These are phyloP conservation scores for Papilio elwesi DNA, from an alignment of 2,888 invertebrate species.

Conservation along the genomic window DNA sequence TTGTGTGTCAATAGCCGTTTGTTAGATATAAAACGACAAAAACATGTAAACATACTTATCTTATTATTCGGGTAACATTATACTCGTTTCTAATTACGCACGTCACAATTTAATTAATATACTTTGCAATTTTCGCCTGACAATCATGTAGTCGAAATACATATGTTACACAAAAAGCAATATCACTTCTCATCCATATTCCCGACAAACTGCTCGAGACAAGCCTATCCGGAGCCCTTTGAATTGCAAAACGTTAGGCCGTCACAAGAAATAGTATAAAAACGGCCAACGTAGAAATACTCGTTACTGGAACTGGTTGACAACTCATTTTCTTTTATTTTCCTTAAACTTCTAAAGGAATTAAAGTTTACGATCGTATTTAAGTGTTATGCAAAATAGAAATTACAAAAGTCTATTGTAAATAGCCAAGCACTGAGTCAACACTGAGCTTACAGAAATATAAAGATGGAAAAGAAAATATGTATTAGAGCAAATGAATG, in stretches of 20 bases:
- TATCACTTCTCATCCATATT: constrained; percentile 55
- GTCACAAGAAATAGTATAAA: constrained; percentile 65
- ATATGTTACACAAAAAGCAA: constrained; percentile 26
- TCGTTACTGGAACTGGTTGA: constrained; percentile 46
- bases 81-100: not conserved
- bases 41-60: not conserved
- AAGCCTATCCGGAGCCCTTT: constrained; percentile 60
- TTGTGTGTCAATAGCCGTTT: not conserved
- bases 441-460: too few relatives aligned
- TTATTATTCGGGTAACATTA: not conserved
- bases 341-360: not conserved
- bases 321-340: constrained; percentile 3
- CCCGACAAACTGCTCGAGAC: constrained; percentile 54
- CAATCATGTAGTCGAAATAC: constrained; percentile 11
- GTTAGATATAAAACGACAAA: not conserved
- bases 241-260: constrained; percentile 67
- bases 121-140: not conserved
- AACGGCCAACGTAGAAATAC: constrained; percentile 51
- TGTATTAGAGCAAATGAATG: too few relatives aligned
- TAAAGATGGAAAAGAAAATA: not conserved
- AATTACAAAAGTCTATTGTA: too few relatives aligned
- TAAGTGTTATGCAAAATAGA: too few relatives aligned
- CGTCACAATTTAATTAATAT: constrained; percentile 5
- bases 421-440: too few relatives aligned
- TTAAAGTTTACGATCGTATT: not conserved